Conservation (phyloP, 2,888 invertebrate genomes). For the Heteromyza rotundicornis region DNA sequence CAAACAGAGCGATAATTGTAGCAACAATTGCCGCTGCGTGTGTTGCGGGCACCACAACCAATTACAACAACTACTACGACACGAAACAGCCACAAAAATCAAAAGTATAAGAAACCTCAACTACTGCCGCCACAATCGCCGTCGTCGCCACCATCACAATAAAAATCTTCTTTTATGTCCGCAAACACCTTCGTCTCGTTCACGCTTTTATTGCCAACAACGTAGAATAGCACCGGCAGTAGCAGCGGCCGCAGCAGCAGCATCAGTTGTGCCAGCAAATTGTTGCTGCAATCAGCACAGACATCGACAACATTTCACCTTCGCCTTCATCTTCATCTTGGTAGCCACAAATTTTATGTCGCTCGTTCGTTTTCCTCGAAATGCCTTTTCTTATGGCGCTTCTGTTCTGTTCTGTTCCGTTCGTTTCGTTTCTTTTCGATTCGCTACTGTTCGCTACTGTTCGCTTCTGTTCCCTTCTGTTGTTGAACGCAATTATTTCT, state of each 20-base stretch:
- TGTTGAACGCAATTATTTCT: not conserved
- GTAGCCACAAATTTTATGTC: not conserved
- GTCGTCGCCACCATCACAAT: not conserved
- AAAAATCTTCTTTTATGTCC: too few species aligned
- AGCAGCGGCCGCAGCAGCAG: not conserved
- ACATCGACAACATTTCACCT: too few species aligned
- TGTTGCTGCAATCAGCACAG: not conserved
- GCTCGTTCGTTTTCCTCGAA: not conserved
- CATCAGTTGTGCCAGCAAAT: not conserved
- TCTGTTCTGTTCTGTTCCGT: too few species aligned
- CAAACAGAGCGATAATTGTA: too few species aligned
- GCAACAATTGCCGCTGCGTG: too few species aligned
- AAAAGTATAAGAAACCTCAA: not conserved
- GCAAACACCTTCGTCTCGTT: not conserved
- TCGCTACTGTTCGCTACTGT: too few species aligned
- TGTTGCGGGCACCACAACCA: not conserved
- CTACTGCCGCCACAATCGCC: too few species aligned
- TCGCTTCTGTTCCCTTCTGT: not conserved
- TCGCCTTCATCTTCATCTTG: not conserved
- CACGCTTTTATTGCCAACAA: not conserved
- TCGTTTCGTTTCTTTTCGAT: too few species aligned
- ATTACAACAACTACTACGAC: not conserved
- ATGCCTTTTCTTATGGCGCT: not conserved
- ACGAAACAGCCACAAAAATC: too few species aligned
- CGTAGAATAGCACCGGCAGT: not conserved